Evolutionary conservation across 2,797 vertebrate genomes (phyloP).

Genomic region (Myotis myotis): DNA sequence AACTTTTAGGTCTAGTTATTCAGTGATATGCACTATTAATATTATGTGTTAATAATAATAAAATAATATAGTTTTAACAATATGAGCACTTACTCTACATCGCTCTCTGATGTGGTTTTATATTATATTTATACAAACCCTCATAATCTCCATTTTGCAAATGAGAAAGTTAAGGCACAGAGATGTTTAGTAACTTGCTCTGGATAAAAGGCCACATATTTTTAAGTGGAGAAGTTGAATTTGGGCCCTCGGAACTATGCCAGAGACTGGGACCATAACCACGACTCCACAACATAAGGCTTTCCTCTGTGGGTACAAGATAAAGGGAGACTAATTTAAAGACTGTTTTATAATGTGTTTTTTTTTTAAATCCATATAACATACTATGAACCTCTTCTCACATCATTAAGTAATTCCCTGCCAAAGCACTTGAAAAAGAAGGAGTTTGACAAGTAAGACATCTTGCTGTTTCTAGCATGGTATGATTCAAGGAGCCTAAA

Average conservation of each 20-base stretch:
- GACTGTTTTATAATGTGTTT: not conserved
- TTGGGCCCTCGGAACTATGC: not conserved
- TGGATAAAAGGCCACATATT: not conserved
- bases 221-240: conserved; percentile 1
- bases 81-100: not conserved
- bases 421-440: not conserved
- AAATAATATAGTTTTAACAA: conserved; percentile 25
- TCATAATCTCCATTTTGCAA: not conserved
- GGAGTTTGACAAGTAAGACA: not conserved
- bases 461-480: not conserved
- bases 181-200: not conserved
- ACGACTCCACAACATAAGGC: not conserved
- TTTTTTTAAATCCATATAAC: not conserved
- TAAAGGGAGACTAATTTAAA: not conserved
- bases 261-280: not conserved
- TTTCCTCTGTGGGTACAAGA: not conserved
- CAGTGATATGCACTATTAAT: not conserved
- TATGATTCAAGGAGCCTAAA: conserved; percentile 31
- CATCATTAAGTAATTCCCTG: not conserved
- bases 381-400: not conserved
- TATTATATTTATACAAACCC: not conserved
- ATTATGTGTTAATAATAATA: not conserved
- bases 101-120: not conserved
- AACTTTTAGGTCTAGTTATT: not conserved
- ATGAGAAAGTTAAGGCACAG: not conserved